phyloP scores from a whole-genome alignment of 2,113 vertebrate genomes.

The Actenoides lindsayi region DNA sequence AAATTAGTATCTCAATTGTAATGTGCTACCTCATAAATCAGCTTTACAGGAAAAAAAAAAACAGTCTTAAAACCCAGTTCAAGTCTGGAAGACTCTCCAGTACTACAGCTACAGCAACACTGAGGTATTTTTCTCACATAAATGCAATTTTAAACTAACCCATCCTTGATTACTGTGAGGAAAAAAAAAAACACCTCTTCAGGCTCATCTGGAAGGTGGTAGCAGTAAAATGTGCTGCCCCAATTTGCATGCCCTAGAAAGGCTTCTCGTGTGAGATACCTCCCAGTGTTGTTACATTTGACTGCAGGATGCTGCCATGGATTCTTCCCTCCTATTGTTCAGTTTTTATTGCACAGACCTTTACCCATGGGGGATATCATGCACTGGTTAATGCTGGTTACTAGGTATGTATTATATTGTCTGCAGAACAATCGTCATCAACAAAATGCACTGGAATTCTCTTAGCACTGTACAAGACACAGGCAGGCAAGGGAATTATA shows the following conservation, averaged over 20 bases:
- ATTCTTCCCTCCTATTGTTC: not conserved
- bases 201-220: not conserved
- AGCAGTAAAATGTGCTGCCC: not conserved
- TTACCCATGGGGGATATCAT: not conserved
- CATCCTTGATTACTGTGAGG: not conserved
- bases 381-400: not conserved
- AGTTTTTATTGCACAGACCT: not conserved
- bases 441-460: not conserved
- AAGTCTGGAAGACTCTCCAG: not conserved
- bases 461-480: not conserved
- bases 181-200: not conserved
- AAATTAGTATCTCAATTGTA: not conserved
- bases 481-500: slow-evolving; percentile 16
- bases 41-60: not conserved
- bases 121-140: not conserved
- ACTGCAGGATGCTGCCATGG: not conserved
- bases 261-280: not conserved
- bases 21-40: not conserved
- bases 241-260: not conserved
- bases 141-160: not conserved
- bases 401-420: not conserved
- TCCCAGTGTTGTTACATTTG: not conserved
- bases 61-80: not conserved
- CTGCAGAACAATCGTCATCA: not conserved
- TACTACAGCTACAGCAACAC: not conserved